Conservation (phyloP, 2,888 invertebrate genomes). For the Agrilus biguttatus region DNA sequence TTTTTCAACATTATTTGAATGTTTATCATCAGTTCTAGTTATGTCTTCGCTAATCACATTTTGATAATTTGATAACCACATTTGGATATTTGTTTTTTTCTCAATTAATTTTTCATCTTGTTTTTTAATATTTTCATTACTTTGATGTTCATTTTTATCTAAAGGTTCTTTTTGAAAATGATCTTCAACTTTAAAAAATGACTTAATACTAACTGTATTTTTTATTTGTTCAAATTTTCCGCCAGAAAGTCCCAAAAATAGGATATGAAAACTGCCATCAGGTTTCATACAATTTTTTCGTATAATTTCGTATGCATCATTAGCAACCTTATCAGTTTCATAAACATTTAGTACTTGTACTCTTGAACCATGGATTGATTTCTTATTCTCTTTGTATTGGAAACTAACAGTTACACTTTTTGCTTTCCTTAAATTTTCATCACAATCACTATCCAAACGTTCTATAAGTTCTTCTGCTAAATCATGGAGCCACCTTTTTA, state of each 20-base stretch:
- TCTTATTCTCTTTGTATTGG: slow-evolving; percentile 38
- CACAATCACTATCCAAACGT: slow-evolving; percentile 62
- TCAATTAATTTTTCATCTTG: background rate
- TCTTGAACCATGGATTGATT: slow-evolving; percentile 49
- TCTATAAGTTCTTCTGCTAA: slow-evolving; percentile 72
- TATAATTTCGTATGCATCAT: slow-evolving; percentile 50
- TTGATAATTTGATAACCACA: background rate
- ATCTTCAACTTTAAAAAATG: slow-evolving; percentile 38
- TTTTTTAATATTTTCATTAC: background rate
- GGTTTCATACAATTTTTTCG: slow-evolving; percentile 34
- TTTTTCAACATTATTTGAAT: background rate
- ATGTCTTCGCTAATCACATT: background rate
- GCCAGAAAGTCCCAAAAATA: slow-evolving; percentile 61
- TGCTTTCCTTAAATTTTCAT: slow-evolving; percentile 70
- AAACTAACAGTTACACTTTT: slow-evolving; percentile 65
- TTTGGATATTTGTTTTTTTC: slow-evolving; percentile 2
- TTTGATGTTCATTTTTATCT: background rate
- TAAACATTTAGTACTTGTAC: slow-evolving; percentile 44
- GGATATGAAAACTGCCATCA: slow-evolving; percentile 36
- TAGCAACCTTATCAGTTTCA: slow-evolving; percentile 50
- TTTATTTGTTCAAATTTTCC: slow-evolving; percentile 59
- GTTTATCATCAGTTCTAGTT: background rate
- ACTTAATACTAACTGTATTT: slow-evolving; percentile 40
- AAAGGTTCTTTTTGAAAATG: slow-evolving; percentile 10
- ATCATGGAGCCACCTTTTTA: slow-evolving; percentile 69